phyloP scores from a whole-genome alignment of 2,888 invertebrate species.

The Megalurothrips usitatus region DNA sequence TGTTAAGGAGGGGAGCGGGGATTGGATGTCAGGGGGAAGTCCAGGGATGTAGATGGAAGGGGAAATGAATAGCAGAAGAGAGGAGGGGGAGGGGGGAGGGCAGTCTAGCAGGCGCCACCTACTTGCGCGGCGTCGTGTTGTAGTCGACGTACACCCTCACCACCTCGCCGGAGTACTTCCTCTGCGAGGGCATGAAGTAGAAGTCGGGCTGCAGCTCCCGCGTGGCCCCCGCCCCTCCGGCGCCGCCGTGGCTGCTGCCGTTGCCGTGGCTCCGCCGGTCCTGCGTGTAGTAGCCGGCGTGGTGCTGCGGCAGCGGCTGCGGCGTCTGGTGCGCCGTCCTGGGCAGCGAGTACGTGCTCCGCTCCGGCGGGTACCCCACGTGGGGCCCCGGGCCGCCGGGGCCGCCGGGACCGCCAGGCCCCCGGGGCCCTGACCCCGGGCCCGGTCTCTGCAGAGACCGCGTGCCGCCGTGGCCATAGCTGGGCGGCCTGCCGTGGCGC shows the following conservation, averaged over 20 bases:
- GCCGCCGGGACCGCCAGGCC: constrained; percentile 39
- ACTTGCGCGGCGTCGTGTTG: constrained; percentile 62
- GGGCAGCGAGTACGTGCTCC: constrained; percentile 72
- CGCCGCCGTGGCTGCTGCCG: constrained; percentile 37
- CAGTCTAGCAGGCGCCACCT: not conserved
- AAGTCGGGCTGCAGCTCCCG: constrained; percentile 69
- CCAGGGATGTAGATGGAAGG: constrained; percentile 28
- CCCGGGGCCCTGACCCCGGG: constrained; percentile 43
- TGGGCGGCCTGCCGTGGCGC: constrained; percentile 41
- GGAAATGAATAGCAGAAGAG: too few species aligned
- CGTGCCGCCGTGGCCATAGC: constrained; percentile 54
- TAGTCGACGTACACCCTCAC: constrained; percentile 79
- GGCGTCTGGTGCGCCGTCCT: constrained; percentile 56
- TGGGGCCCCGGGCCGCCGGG: constrained; percentile 31
- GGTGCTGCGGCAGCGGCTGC: constrained; percentile 41
- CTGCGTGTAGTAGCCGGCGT: constrained; percentile 42
- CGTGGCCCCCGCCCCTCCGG: constrained; percentile 33
- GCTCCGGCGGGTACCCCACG: constrained; percentile 49
- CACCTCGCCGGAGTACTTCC: constrained; percentile 89
- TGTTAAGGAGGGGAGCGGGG: not conserved
- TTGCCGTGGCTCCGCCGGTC: constrained; percentile 45
- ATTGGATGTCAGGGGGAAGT: constrained; percentile 22
- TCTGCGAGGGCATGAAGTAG: constrained; percentile 92
- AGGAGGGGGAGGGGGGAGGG: too few species aligned
- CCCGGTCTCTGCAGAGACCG: constrained; percentile 55